Evolutionary conservation across 2,888 invertebrate genomes (phyloP).

Genomic region (Gymnosoma rotundatum): DNA sequence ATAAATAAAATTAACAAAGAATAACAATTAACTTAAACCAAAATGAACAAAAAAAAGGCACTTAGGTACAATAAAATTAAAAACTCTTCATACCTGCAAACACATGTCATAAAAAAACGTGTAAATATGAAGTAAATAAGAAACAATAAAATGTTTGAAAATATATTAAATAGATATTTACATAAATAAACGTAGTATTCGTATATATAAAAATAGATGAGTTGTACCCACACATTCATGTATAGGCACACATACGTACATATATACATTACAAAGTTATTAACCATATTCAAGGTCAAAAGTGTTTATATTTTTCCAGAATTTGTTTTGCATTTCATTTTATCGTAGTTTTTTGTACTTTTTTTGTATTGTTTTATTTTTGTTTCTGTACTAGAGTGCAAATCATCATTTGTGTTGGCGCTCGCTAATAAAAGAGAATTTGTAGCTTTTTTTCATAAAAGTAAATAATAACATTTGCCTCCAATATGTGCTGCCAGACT

Average conservation of each 20-base stretch:
- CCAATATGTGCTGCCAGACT: too few relatives aligned
- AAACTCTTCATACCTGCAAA: constrained; percentile 1
- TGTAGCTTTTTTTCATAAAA: constrained; percentile 1
- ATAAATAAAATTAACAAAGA: constrained; percentile 8
- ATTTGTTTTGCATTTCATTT: constrained; percentile 80
- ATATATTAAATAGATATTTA: constrained; percentile 6
- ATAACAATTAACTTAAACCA: not conserved
- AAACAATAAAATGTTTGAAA: constrained; percentile 8
- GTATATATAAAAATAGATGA: not conserved
- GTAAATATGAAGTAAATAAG: constrained; percentile 17
- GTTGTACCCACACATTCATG: constrained; percentile 22
- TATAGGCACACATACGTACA: constrained; percentile 2
- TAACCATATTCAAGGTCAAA: constrained; percentile 81
- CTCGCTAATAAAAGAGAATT: constrained; percentile 15
- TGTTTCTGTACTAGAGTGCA: constrained; percentile 1
- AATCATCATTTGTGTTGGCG: not conserved
- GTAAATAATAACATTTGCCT: constrained; percentile 13
- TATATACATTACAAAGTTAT: constrained; percentile 73
- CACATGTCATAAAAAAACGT: constrained; percentile 25
- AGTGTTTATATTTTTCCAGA: constrained; percentile 81
- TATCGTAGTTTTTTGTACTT: constrained; percentile 77
- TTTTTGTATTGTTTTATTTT: constrained; percentile 15
- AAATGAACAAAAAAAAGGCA: constrained; percentile 1
- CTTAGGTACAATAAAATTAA: constrained; percentile 9
- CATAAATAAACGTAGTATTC: not conserved